Evolutionary conservation across 2,888 invertebrate species (phyloP).

Genomic region (Drosophila robusta): DNA sequence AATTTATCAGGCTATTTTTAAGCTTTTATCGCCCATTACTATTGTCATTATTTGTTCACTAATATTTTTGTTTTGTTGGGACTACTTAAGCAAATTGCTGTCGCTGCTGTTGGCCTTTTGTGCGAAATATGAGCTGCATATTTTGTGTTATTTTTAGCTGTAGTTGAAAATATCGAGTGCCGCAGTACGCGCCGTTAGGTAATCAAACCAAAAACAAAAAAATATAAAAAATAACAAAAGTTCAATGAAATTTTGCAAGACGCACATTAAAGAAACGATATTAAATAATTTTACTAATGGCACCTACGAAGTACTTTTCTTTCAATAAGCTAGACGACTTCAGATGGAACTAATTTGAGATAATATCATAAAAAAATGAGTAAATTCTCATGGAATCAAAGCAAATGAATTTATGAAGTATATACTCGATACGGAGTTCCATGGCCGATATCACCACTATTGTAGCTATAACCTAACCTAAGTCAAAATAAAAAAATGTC

Average conservation of each 20-base stretch:
- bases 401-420: too few species aligned
- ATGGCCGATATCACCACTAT: too few species aligned
- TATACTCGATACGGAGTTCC: too few species aligned
- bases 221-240: constrained; percentile 12
- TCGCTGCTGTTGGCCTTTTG: constrained; percentile 24
- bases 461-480: too few species aligned
- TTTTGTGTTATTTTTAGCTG: constrained; percentile 47
- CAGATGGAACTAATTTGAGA: too few species aligned
- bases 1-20: not conserved
- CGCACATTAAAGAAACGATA: constrained; percentile 5
- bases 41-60: constrained; percentile 49
- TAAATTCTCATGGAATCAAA: too few species aligned
- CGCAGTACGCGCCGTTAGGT: constrained; percentile 43
- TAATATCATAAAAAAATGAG: not conserved
- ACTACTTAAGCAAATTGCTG: constrained; percentile 46
- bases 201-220: constrained; percentile 35
- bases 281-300: not conserved
- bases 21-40: constrained; percentile 16
- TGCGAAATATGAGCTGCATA: constrained; percentile 65
- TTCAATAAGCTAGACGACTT: too few species aligned
- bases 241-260: constrained; percentile 24
- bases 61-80: constrained; percentile 57
- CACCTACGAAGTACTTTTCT: not conserved
- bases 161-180: constrained; percentile 46
- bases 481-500: too few species aligned